A percentile compares a stretch with the other conserved stretches of the same genome.
Conservation (phyloP, 2,888 invertebrate species). For the Cordilura impudica region DNA sequence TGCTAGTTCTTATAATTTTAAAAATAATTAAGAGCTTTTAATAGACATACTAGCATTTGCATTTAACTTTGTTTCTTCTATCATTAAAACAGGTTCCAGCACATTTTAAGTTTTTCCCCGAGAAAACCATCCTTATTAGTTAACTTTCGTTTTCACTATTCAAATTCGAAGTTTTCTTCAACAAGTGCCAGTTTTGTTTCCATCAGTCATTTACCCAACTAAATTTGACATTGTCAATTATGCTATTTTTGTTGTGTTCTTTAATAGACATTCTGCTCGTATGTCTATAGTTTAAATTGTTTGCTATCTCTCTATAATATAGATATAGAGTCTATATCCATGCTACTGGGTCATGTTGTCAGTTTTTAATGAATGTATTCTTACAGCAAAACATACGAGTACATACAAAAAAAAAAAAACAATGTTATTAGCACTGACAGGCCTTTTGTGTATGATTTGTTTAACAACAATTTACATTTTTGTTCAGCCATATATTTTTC, state of each 20-base stretch:
- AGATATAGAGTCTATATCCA: neutral
- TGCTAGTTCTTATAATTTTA: too few relatives aligned
- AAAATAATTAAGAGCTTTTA: too few relatives aligned
- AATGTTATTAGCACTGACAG: slow-evolving; percentile 8
- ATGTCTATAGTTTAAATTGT: neutral
- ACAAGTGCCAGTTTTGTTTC: slow-evolving; percentile 17
- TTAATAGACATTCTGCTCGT: neutral
- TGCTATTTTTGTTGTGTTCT: neutral
- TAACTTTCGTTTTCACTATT: neutral
- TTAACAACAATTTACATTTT: slow-evolving; percentile 12
- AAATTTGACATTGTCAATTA: slow-evolving; percentile 29
- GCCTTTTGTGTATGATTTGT: slow-evolving; percentile 13
- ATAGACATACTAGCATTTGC: too few relatives aligned
- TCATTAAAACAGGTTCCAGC: too few relatives aligned
- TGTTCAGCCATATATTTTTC: neutral
- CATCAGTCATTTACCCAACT: neutral
- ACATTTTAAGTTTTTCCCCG: too few relatives aligned
- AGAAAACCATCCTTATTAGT: too few relatives aligned
- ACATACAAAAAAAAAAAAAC: too few relatives aligned
- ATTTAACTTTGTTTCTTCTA: too few relatives aligned
- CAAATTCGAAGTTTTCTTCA: neutral
- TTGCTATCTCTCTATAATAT: neutral
- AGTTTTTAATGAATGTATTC: too few relatives aligned
- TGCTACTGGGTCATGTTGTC: neutral
- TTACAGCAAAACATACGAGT: too few relatives aligned